These are phyloP conservation scores for Pheucticus melanocephalus DNA, from an alignment of 2,113 vertebrate species.

Conservation along the genomic window DNA sequence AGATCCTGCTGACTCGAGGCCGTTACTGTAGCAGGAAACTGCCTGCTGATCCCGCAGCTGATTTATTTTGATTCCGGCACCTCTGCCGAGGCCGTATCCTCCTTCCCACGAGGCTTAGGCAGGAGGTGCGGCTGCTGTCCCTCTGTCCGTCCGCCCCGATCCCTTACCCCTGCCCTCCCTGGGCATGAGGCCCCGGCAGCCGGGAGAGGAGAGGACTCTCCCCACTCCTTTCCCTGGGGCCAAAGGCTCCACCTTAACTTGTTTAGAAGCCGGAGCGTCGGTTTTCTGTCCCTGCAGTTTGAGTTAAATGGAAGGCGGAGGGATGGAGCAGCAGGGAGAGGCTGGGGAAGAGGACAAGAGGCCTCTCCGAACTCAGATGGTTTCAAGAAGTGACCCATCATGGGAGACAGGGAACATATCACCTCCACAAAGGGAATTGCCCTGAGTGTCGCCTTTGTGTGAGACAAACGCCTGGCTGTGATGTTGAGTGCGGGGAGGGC, in stretches of 20 bases:
- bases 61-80: not conserved
- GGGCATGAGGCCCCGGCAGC: not conserved
- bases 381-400: not conserved
- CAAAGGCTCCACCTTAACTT: not conserved
- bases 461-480: constrained; percentile 37
- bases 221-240: not conserved
- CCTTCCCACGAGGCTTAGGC: not conserved
- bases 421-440: not conserved
- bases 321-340: not conserved
- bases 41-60: not conserved
- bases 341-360: not conserved
- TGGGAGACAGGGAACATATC: not conserved
- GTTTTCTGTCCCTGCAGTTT: not conserved
- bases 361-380: not conserved
- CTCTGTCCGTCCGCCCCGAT: not conserved
- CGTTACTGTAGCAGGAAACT: not conserved
- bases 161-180: not conserved
- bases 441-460: constrained; percentile 11
- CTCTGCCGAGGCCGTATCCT: not conserved
- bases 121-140: not conserved
- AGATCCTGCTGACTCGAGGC: not conserved
- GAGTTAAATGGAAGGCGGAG: not conserved
- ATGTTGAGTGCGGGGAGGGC: not conserved
- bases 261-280: not conserved
- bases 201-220: not conserved